phyloP scores from a whole-genome alignment of 2,888 invertebrate species.

The Sinodicranocentrus sp. region DNA sequence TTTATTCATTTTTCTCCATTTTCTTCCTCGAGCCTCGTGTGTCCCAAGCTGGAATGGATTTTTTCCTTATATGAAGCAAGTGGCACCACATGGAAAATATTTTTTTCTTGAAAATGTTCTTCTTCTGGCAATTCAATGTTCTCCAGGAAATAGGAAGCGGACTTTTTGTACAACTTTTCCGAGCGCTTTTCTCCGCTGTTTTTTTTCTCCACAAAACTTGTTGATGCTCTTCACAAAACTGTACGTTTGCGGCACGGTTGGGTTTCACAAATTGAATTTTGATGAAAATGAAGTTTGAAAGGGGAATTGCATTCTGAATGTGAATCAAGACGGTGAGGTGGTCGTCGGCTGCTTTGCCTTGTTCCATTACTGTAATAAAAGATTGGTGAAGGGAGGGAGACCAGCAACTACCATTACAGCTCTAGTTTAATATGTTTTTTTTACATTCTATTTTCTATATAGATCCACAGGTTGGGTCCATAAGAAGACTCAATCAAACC shows the following conservation, averaged over 20 bases:
- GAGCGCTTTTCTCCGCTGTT: no score
- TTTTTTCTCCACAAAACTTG: slow-evolving; percentile 41
- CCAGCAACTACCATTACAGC: no score
- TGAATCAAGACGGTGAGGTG: slow-evolving; percentile 39
- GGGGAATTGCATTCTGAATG: slow-evolving; percentile 54
- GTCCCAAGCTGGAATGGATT: not conserved
- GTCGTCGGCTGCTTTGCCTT: slow-evolving; percentile 3
- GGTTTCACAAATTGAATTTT: slow-evolving; percentile 72
- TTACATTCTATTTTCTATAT: no score
- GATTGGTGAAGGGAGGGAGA: not conserved
- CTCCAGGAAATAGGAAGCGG: not conserved
- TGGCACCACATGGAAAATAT: not conserved
- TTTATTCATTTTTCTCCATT: not conserved
- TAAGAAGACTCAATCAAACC: slow-evolving; percentile 34
- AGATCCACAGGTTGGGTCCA: slow-evolving; percentile 44
- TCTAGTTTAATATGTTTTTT: no score
- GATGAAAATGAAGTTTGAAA: slow-evolving; percentile 68
- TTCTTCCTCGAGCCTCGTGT: not conserved
- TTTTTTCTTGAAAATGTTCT: not conserved
- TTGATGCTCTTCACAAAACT: slow-evolving; percentile 44
- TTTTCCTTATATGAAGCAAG: no score
- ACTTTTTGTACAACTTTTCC: not conserved
- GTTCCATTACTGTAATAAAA: not conserved
- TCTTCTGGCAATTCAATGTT: not conserved
- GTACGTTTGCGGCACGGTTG: slow-evolving; percentile 41